phyloP scores from a whole-genome alignment of 1,140 invertebrate genomes.

The Dinoponera quadriceps region DNA sequence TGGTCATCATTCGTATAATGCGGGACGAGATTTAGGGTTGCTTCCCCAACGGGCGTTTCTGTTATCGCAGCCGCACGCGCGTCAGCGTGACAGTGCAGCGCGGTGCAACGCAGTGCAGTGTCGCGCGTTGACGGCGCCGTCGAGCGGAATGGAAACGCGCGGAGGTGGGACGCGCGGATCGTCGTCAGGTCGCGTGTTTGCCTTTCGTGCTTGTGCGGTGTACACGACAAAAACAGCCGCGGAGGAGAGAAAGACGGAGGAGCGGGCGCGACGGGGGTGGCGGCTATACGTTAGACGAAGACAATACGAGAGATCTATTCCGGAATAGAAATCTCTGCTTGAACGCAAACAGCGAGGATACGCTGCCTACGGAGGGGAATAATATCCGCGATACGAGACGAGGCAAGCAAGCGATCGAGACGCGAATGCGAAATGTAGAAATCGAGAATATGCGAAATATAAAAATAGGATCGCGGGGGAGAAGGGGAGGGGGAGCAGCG shows the following conservation, averaged over 20 bases:
- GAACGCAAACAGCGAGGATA: background rate
- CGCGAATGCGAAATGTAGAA: background rate
- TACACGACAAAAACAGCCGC: slow-evolving; percentile 3
- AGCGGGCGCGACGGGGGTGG: background rate
- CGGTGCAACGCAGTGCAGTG: background rate
- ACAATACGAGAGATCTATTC: slow-evolving; percentile 8
- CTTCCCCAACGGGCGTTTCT: background rate
- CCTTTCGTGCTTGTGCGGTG: slow-evolving; percentile 30
- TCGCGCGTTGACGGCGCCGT: slow-evolving; percentile 4
- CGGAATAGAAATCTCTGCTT: background rate
- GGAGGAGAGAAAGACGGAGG: background rate
- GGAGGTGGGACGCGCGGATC: slow-evolving; percentile 35
- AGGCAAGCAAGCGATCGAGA: background rate
- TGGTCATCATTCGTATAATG: slow-evolving; percentile 13
- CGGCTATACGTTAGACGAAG: background rate
- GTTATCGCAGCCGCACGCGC: background rate
- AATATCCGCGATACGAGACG: background rate
- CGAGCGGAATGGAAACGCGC: slow-evolving; percentile 36
- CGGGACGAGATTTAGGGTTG: background rate
- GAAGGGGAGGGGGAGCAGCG: too few relatives aligned
- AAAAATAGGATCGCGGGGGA: too few relatives aligned
- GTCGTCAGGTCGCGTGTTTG: slow-evolving; percentile 20
- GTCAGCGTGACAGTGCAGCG: background rate
- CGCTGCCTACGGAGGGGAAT: background rate
- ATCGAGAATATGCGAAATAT: background rate